phyloP scores from a whole-genome alignment of 2,113 vertebrate species.

The Engystomops pustulosus region DNA sequence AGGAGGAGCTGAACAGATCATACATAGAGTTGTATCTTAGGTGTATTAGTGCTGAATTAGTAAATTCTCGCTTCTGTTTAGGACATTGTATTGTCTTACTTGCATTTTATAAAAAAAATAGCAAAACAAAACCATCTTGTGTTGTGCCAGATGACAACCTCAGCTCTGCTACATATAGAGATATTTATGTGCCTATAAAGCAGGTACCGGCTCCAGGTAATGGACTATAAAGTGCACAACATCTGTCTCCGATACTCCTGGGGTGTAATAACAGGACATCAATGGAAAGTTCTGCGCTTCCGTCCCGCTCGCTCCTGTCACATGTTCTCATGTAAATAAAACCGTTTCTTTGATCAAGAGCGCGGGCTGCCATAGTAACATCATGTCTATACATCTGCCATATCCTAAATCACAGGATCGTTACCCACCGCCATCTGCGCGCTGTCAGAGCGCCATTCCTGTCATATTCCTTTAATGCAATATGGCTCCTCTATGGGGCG shows the following conservation, averaged over 20 bases:
- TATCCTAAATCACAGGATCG: constrained; percentile 17
- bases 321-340: constrained; percentile 18
- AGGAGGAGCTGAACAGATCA: too few relatives aligned
- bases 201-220: neutral
- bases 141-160: neutral
- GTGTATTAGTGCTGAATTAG: neutral
- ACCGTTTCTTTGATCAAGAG: neutral
- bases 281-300: constrained; percentile 5
- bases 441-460: neutral
- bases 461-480: constrained; percentile 24
- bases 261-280: constrained; percentile 4
- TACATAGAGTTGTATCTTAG: neutral
- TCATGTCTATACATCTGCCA: constrained; percentile 8
- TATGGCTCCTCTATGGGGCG: neutral
- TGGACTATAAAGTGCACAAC: neutral
- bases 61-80: neutral
- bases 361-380: neutral
- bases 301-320: neutral
- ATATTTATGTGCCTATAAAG: neutral
- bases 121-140: too few relatives aligned
- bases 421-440: constrained; percentile 22
- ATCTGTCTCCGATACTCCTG: neutral
- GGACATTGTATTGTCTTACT: too few relatives aligned
- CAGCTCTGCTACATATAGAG: neutral
- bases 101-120: too few relatives aligned